These are phyloP conservation scores for Pristionchus arcanus DNA, from an alignment of 2,888 invertebrate species.

Conservation along the genomic window DNA sequence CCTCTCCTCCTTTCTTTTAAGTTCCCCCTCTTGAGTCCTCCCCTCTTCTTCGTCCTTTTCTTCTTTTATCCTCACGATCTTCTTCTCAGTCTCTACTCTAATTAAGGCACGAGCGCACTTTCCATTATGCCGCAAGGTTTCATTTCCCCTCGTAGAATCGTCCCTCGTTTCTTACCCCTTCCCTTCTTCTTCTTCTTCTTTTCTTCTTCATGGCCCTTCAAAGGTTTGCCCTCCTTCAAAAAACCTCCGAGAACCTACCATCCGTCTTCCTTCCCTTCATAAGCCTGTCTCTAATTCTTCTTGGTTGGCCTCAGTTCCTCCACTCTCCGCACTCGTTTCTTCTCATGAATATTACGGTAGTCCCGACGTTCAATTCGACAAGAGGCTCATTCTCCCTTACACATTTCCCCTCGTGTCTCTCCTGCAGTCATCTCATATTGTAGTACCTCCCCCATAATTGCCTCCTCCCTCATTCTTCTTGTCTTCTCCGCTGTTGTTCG, in stretches of 20 bases:
- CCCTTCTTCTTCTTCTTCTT: not conserved
- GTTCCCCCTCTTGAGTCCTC: conserved; percentile 11
- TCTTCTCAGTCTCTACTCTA: not conserved
- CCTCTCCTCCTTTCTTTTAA: not conserved
- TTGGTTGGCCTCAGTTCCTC: not conserved
- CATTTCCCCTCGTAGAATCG: conserved; percentile 23
- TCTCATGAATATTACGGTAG: conserved; percentile 32
- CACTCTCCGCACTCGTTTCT: not conserved
- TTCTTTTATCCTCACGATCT: conserved; percentile 43
- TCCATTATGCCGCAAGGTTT: conserved; percentile 24
- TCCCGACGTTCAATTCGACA: conserved; percentile 16
- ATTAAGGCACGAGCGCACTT: conserved; percentile 40
- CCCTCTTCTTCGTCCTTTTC: not conserved
- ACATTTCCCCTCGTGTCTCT: not conserved
- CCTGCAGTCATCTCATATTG: not conserved
- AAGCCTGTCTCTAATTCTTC: conserved; percentile 42
- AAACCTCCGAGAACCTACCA: conserved; percentile 3
- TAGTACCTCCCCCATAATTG: not conserved
- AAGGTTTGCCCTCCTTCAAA: not conserved
- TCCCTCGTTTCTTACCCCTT: not conserved
- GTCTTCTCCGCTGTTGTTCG: conserved; percentile 22
- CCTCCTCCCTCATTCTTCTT: not conserved
- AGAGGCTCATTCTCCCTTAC: not conserved
- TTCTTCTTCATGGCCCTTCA: not conserved
- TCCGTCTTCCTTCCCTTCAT: conserved; percentile 25